Evolutionary conservation across 2,113 vertebrate species (phyloP).

Genomic region (human): GRCh38 chr1:13628001-13628500

Average conservation of each 20-base stretch:
- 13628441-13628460: not conserved
- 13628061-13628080: not conserved
- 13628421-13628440: not conserved
- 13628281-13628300: not conserved
- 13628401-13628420: too few species aligned
- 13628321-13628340: not conserved
- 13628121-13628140: not conserved
- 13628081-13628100: not conserved
- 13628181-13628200: not conserved
- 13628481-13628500: not conserved
- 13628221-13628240: not conserved
- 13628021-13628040: not conserved
- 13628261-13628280: not conserved
- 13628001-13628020: not conserved
- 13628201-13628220: not conserved
- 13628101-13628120: not conserved
- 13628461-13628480: not conserved
- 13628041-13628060: not conserved
- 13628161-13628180: not conserved
- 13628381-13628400: not conserved
- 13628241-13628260: not conserved
- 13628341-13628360: not conserved
- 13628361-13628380: not conserved
- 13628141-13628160: not conserved
- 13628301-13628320: not conserved